Base-by-base conservation (phyloP, 1,140 invertebrate genomes). In the Drosophila truncata region DNA sequence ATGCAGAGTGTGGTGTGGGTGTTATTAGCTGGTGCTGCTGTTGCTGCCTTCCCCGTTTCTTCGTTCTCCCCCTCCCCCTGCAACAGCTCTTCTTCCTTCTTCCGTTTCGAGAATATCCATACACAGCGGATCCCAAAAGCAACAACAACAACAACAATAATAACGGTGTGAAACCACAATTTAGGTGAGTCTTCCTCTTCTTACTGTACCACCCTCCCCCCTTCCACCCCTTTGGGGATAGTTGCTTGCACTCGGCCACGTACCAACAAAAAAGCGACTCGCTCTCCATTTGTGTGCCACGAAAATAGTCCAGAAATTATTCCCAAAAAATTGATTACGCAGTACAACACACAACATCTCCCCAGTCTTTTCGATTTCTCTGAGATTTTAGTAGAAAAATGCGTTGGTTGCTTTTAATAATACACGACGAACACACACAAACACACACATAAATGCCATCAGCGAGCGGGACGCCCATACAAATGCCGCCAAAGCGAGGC, bases 321-420 rank as follows among this genome's bases (percentile, higher is more conserved):
- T 47, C 37, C 63, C 78, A 42, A 57, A 82, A 86, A 88, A 75
- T 81, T 88, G 84, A 88, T 88, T 88, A 90, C 85, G 84, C 84
- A 90, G 85, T 90, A 75, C 61, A 73, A 44, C 31, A 44, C 31
- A 78, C 52, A 69, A 69, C 39, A 46, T 49, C 58, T 20, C 50
- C 31, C 50, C 42, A 65, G 52, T 73, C 63, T 73, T 82, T 84
- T 77, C 60, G 69, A 78, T 85, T 85, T 73, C 59, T 65, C 80
- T 86, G 78, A 66, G 74, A 50, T 76, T 71, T 80, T 47, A 78
- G 61, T 84, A 74, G 71, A 83, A 88, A 90, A 90, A 88, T 87
- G 84, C 84, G 84, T 87, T 80, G 84, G 84, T 87, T 87, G 84
- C 84, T 88, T 88, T 88, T 88, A 88, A 84, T 88, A 88, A 88